A percentile compares a stretch with the other conserved stretches of the same genome.
These are phyloP conservation scores for Rousettus madagascariensis DNA, from an alignment of 2,797 vertebrate species.

Conservation along the genomic window DNA sequence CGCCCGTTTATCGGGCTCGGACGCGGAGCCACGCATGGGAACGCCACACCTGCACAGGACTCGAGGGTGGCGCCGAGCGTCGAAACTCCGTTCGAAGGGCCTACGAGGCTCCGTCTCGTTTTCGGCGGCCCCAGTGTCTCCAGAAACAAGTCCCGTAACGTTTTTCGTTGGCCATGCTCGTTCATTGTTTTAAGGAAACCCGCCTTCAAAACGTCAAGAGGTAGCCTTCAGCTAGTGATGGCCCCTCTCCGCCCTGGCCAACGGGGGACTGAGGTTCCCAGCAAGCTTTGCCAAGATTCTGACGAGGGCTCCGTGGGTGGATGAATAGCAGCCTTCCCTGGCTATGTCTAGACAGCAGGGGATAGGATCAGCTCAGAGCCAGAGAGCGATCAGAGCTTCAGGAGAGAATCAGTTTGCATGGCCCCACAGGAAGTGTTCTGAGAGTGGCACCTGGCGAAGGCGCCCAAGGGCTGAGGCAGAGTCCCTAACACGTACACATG, in stretches of 20 bases:
- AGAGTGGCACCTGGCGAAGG: fast-evolving
- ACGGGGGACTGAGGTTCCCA: fast-evolving
- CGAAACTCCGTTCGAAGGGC: slow-evolving; percentile 52
- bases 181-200: neutral
- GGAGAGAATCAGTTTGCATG: neutral
- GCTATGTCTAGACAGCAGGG: neutral
- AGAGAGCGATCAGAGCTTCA: neutral
- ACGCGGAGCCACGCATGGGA: slow-evolving; percentile 59
- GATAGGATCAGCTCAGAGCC: no score
- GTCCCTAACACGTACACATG: fast-evolving
- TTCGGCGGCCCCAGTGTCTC: neutral
- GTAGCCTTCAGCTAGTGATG: fast-evolving
- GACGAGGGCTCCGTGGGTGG: fast-evolving
- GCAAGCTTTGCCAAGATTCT: no score
- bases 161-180: neutral
- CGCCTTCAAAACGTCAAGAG: neutral
- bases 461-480: fast-evolving
- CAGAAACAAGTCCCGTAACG: neutral
- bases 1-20: slow-evolving; percentile 66
- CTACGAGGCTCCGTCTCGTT: slow-evolving; percentile 64
- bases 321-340: fast-evolving
- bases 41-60: slow-evolving; percentile 70
- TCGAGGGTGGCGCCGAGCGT: slow-evolving; percentile 73
- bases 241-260: fast-evolving
- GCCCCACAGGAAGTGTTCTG: fast-evolving